These are phyloP conservation scores for Dryococelus australis DNA, from an alignment of 2,888 invertebrate species.

Conservation along the genomic window DNA sequence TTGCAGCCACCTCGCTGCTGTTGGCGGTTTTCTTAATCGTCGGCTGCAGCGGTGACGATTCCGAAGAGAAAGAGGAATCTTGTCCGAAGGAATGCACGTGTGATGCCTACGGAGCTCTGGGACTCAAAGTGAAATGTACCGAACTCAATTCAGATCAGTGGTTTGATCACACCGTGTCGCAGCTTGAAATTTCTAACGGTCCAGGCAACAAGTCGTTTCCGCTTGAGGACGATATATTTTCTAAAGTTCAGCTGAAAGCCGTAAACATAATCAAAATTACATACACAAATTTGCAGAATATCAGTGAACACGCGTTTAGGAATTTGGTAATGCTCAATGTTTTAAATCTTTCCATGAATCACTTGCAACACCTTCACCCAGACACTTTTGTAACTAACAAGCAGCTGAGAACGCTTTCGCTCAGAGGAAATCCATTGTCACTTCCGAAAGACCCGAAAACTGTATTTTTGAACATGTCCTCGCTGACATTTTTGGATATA, in stretches of 20 bases:
- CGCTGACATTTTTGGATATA: neutral
- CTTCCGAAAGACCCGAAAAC: neutral
- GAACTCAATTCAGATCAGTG: neutral
- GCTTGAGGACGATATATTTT: conserved; percentile 13
- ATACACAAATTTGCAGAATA: neutral
- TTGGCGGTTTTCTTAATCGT: neutral
- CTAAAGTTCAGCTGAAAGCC: neutral
- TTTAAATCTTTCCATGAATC: conserved; percentile 3
- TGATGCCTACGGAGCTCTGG: neutral
- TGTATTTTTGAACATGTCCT: conserved; percentile 18
- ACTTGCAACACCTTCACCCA: neutral
- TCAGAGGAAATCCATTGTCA: conserved; percentile 1
- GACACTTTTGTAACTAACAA: conserved; percentile 1
- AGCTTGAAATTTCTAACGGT: neutral
- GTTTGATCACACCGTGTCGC: neutral
- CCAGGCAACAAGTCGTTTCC: neutral
- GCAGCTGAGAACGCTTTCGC: neutral
- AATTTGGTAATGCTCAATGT: neutral
- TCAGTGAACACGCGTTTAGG: conserved; percentile 3
- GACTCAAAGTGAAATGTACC: neutral
- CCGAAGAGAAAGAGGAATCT: neutral
- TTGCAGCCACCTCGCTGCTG: neutral
- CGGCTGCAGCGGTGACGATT: neutral
- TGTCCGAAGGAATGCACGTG: neutral
- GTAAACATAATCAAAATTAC: neutral